Evolutionary conservation across 2,888 invertebrate genomes (phyloP).

Genomic region (Pachymerium ferrugineum): DNA sequence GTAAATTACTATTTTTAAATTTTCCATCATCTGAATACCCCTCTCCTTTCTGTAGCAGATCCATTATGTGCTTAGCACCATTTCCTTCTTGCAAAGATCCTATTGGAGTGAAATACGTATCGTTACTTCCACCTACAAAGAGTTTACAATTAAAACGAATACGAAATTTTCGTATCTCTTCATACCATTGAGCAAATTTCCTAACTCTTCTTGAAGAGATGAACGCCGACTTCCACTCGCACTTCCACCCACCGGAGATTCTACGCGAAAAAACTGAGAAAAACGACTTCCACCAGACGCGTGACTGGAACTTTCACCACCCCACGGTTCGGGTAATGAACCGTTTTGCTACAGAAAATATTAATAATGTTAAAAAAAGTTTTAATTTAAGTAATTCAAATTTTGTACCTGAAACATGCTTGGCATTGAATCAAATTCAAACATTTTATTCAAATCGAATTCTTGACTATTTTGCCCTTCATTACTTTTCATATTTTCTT

Average conservation of each 20-base stretch:
- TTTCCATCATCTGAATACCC: not conserved
- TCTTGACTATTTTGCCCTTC: not conserved
- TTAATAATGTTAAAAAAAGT: not conserved
- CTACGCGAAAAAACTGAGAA: slow-evolving; percentile 61
- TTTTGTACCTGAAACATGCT: slow-evolving; percentile 62
- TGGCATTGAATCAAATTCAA: slow-evolving; percentile 72
- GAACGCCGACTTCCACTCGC: slow-evolving; percentile 51
- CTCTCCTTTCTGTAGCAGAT: slow-evolving; percentile 32
- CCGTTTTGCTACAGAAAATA: slow-evolving; percentile 56
- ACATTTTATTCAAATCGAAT: slow-evolving; percentile 50
- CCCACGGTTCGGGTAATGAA: slow-evolving; percentile 47
- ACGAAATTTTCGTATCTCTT: too few relatives aligned
- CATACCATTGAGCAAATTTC: slow-evolving; percentile 61
- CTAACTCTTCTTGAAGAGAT: slow-evolving; percentile 59
- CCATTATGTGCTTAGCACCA: slow-evolving; percentile 27
- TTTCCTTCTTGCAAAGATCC: slow-evolving; percentile 53
- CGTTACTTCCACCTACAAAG: slow-evolving; percentile 52
- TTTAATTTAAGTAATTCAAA: slow-evolving; percentile 31
- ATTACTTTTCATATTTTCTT: not conserved
- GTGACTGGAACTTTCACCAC: slow-evolving; percentile 23
- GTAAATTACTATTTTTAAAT: slow-evolving; percentile 28
- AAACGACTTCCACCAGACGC: slow-evolving; percentile 53
- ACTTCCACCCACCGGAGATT: slow-evolving; percentile 38
- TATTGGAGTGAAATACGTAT: slow-evolving; percentile 64
- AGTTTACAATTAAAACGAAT: too few relatives aligned